Conservation (phyloP, 2,113 vertebrate species). For the Pelecanoides urinatrix region DNA sequence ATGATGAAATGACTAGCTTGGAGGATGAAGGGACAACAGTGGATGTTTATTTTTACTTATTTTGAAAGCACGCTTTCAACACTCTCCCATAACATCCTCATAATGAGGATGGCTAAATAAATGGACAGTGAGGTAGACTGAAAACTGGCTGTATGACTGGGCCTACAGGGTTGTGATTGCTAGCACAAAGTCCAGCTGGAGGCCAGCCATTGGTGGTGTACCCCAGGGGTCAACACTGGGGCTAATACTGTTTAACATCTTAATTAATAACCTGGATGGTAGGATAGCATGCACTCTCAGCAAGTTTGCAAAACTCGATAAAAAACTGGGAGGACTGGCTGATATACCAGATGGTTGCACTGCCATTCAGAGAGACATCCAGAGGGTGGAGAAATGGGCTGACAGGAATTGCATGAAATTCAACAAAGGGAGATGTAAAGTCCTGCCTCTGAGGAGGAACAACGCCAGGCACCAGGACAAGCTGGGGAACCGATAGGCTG, state of each 20-base stretch:
- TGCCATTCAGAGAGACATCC: not conserved
- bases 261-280: not conserved
- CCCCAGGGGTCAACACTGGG: too few species aligned
- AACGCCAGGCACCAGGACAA: not conserved
- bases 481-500: not conserved
- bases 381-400: not conserved
- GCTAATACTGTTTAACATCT: not conserved
- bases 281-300: not conserved
- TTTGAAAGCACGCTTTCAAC: not conserved
- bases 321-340: not conserved
- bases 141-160: not conserved
- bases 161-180: not conserved
- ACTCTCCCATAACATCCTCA: not conserved
- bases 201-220: not conserved
- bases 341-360: not conserved
- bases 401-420: not conserved
- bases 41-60: not conserved
- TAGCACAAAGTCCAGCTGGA: not conserved
- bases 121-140: not conserved
- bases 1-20: not conserved
- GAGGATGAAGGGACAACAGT: not conserved
- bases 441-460: not conserved
- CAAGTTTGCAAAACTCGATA: not conserved
- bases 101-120: not conserved
- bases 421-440: not conserved